Evolutionary conservation across 2,113 vertebrate genomes (phyloP).

Genomic region (Lethenteron reissneri): DNA sequence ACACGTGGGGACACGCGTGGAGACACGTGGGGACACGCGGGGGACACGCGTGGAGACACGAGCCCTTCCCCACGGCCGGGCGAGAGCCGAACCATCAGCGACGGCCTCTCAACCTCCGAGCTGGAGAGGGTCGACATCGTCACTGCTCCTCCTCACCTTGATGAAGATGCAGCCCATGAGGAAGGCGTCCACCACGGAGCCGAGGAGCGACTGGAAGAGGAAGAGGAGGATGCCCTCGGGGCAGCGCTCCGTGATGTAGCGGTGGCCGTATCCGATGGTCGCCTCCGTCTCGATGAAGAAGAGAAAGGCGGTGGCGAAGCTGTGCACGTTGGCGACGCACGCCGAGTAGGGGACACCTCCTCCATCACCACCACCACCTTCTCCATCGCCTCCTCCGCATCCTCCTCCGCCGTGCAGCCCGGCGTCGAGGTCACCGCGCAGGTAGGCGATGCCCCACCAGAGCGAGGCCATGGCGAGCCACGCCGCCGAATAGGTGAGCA

Average conservation of each 20-base stretch:
- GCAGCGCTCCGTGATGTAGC: not conserved
- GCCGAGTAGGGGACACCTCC: not conserved
- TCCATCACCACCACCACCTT: not conserved
- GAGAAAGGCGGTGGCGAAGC: not conserved
- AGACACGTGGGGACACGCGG: too few species aligned
- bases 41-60: conserved; percentile 46
- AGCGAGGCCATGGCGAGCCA: not conserved
- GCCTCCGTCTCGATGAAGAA: conserved; percentile 1
- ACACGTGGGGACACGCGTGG: too few species aligned
- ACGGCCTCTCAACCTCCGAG: conserved; percentile 62
- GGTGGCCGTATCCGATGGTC: conserved; percentile 5
- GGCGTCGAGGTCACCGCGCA: not conserved
- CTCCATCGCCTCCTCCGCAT: too few species aligned
- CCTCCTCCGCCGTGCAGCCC: too few species aligned
- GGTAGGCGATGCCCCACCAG: not conserved
- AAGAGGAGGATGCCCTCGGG: not conserved
- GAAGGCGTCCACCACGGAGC: not conserved
- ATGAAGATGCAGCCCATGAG: conserved; percentile 3
- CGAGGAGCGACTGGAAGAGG: not conserved
- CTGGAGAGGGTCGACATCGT: conserved; percentile 84
- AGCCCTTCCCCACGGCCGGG: conserved; percentile 97
- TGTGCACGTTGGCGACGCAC: conserved; percentile 2
- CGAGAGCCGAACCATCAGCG: conserved; percentile 91
- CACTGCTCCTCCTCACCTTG: conserved; percentile 53
- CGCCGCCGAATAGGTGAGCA: not conserved